These are phyloP conservation scores for Meghimatium bilineatum DNA, from an alignment of 2,888 invertebrate species.

Conservation along the genomic window DNA sequence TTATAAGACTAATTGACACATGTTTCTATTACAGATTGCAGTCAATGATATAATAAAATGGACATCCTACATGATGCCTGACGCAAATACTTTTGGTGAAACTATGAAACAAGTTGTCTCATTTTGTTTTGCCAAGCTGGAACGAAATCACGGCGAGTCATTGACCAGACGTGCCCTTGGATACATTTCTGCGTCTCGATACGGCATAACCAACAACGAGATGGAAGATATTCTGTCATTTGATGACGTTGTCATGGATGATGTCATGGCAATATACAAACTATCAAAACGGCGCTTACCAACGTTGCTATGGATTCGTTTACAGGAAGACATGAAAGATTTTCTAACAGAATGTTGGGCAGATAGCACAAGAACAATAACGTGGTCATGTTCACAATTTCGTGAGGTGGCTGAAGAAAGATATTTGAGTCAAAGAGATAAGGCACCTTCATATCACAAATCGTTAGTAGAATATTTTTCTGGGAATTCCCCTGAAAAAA, in stretches of 20 bases:
- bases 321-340: conserved; percentile 62
- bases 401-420: conserved; percentile 82
- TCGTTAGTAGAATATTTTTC: conserved; percentile 74
- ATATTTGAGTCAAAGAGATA: conserved; percentile 78
- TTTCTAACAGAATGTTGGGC: conserved; percentile 64
- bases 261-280: conserved; percentile 56
- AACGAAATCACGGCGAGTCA: conserved; percentile 71
- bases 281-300: conserved; percentile 68
- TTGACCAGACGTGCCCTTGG: conserved; percentile 81
- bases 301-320: conserved; percentile 66
- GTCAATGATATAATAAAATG: conserved; percentile 68
- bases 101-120: conserved; percentile 66
- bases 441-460: conserved; percentile 75
- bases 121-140: conserved; percentile 69
- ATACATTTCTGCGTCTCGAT: conserved; percentile 83
- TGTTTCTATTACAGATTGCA: conserved; percentile 52
- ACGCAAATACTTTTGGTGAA: conserved; percentile 62
- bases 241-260: conserved; percentile 72
- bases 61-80: conserved; percentile 62
- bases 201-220: conserved; percentile 80
- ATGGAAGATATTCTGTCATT: conserved; percentile 81
- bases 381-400: conserved; percentile 83
- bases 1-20: neutral
- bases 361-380: conserved; percentile 76
- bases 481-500: conserved; percentile 69